Evolutionary conservation across 1,140 invertebrate species (phyloP), one percentile per base, ranked within the genome.

Genomic region (Anoplolepis gracilipes): DNA sequence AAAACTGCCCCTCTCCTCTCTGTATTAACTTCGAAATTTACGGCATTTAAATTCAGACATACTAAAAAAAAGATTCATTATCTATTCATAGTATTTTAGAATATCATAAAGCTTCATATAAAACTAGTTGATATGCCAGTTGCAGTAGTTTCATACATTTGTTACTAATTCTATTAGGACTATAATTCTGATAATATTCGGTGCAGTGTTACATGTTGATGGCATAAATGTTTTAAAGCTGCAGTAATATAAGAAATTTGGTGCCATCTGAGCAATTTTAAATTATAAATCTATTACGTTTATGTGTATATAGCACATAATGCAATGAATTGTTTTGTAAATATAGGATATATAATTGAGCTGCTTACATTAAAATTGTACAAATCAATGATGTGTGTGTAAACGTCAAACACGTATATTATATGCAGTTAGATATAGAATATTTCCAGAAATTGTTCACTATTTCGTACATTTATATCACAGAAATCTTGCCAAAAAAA

Each of bases 401-500:
- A 67, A 79, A 84, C 57, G 22, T 61, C 39, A 77, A 79, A 78
- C 42, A 88, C 46, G 1, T 76, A 84, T 88, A 90, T 88, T 91
- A 87, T 87, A 73, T 76, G 77, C 86, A 78, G 55, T 22, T 85
- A 55, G 88, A 72, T 88, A 86, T 90, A 85, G 62, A 49, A 49
- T 85, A 84, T 88, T 88, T 84, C 75, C 79, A 82, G 90, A 92
- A 92, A 85, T 86, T 90, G 87, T 92, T 88, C 90, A 90, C 89
- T 91, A 90, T 93, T 94, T 94, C 92, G 46, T 93, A 93, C 92
- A 94, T 94, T 94, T 94, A 91, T 92, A 94, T 92, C 70, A 79
- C 81, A 92, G 86, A 78, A 92, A 91, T 92, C 88, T 92, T 93
- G 92, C 92, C 92, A 93, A 93, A 92, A 90, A 36, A 36, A 90